These are phyloP conservation scores for Cephonodes hylas DNA, from an alignment of 2,888 invertebrate species.

Conservation along the genomic window DNA sequence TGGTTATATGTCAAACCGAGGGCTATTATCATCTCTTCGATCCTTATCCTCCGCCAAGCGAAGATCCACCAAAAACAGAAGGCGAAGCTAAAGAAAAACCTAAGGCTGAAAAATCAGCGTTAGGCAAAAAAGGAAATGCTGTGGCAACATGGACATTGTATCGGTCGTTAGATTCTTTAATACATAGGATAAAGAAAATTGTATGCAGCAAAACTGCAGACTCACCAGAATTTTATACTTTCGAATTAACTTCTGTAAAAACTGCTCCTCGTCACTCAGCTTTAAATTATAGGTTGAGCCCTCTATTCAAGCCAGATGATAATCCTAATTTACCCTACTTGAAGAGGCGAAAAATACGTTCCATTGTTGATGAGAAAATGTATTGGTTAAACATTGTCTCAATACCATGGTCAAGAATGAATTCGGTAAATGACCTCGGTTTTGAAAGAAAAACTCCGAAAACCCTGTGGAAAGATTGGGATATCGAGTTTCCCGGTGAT, in stretches of 20 bases:
- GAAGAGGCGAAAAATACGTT: constrained; percentile 47
- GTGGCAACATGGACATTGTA: constrained; percentile 76
- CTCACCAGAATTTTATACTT: constrained; percentile 77
- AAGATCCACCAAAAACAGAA: constrained; percentile 29
- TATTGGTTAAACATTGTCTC: constrained; percentile 68
- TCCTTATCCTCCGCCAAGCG: constrained; percentile 72
- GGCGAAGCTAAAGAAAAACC: constrained; percentile 17
- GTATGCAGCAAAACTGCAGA: constrained; percentile 37
- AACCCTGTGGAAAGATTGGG: constrained; percentile 83
- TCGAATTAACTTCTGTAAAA: constrained; percentile 79
- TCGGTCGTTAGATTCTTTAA: constrained; percentile 53
- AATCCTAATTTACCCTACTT: constrained; percentile 64
- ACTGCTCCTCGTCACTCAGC: constrained; percentile 74
- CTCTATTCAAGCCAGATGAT: constrained; percentile 65
- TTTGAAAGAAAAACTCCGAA: constrained; percentile 55
- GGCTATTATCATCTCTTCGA: constrained; percentile 83
- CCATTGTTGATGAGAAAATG: constrained; percentile 73
- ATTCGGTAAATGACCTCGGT: constrained; percentile 58
- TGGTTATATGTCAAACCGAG: constrained; percentile 79
- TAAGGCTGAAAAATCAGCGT: constrained; percentile 11
- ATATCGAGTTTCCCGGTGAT: constrained; percentile 85
- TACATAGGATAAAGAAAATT: constrained; percentile 51
- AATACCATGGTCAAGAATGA: constrained; percentile 70
- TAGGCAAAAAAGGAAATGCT: constrained; percentile 29
- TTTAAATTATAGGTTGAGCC: constrained; percentile 66